Base-by-base conservation (phyloP, 1,140 invertebrate species). In the Plectrocnemia conspersa region DNA sequence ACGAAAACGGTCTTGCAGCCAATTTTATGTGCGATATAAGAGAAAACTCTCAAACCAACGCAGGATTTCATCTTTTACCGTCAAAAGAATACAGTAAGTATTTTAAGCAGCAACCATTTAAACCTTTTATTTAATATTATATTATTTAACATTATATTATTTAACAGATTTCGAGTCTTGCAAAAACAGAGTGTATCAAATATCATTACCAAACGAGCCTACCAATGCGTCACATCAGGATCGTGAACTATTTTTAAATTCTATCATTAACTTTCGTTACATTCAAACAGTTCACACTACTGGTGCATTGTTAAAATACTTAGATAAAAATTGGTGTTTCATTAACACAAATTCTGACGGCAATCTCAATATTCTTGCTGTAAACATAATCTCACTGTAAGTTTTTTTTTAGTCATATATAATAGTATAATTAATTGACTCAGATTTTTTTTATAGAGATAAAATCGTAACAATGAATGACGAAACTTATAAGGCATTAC, bases 401-500 rank as follows among this genome's bases (percentile, higher is more conserved):
- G 79, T 73, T 21, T 6, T 15, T 19, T 13, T 16, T 4, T 3
- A 13, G 33, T 13, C 19, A 6, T 9, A 44, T 44, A 21, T 44
- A 33, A 29, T 27, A 44, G 49, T 13, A 19, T 18, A 19, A 41
- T 10, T 11, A 16, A 19, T n/a, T 42, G 40, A 7, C 3, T n/a
- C 16, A 42, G 18, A 18, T 9, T 15, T 61, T 67, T 44, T 56
- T 69, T 73, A 7, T 58, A 88, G 85, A 61, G 68, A 78, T 36
- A 78, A 88, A 63, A 74, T 85, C 59, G 78, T 91, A 18, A 79
- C 80, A 58, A 75, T 91, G 7, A 86, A 90, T 68, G 77, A 82
- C 33, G 81, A 83, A 58, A 83, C 83, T 2, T 88, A 82, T 64
- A 78, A 79, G 52, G 80, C 82, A 10, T 67, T 93, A 7, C 83